Conservation (phyloP, 1,140 invertebrate genomes). For the Eulimnadia texana region DNA sequence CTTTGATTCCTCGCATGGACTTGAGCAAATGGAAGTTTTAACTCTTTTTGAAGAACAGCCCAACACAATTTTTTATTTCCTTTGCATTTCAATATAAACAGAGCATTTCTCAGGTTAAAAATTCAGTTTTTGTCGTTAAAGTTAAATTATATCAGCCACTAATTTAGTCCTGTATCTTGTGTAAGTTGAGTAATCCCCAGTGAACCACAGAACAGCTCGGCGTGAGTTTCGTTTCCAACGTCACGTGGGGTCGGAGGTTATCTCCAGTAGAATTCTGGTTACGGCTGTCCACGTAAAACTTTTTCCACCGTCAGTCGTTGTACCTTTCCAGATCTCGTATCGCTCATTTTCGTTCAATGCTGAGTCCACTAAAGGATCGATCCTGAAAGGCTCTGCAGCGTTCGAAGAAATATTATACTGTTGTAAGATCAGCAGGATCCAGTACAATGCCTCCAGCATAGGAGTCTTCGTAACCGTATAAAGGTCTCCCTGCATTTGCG, state of each 20-base stretch:
- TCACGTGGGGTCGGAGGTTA: background rate
- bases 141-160: background rate
- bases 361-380: background rate
- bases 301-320: background rate
- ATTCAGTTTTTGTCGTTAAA: too few species aligned
- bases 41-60: too few species aligned
- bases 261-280: background rate
- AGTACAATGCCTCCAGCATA: background rate
- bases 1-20: constrained; percentile 62
- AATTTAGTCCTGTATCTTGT: background rate
- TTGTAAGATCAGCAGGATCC: background rate
- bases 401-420: background rate
- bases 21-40: constrained; percentile 54
- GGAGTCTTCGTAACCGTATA: background rate
- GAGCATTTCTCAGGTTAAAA: too few species aligned
- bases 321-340: background rate
- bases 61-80: too few species aligned
- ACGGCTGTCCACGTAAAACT: background rate
- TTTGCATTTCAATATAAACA: too few species aligned
- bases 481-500: background rate
- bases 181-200: background rate
- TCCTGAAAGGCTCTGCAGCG: background rate
- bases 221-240: background rate
- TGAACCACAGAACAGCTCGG: background rate
- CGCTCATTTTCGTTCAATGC: background rate